Evolutionary conservation across 2,797 vertebrate species (phyloP).

Genomic region (Enteromius thamalakanensis): DNA sequence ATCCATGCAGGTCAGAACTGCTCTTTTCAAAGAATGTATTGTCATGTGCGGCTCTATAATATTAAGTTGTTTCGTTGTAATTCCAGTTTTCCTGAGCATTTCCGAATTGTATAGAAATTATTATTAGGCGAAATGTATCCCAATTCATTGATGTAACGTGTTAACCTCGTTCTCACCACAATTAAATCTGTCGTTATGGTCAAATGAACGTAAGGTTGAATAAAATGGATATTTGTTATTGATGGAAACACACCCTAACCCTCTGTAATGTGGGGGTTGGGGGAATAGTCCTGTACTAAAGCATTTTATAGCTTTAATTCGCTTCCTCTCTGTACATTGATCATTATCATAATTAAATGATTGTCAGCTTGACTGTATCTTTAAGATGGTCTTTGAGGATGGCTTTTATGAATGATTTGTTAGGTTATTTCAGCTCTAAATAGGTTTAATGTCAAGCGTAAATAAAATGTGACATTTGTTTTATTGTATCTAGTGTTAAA

Average conservation of each 20-base stretch:
- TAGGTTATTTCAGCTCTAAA: slow-evolving; percentile 9
- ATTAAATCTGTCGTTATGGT: neutral
- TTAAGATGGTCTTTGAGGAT: neutral
- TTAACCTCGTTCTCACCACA: neutral
- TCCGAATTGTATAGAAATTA: neutral
- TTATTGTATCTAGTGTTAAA: neutral
- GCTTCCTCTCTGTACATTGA: neutral
- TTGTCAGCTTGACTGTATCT: neutral
- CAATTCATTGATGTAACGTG: neutral
- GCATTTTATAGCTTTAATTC: neutral
- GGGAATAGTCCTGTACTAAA: slow-evolving; percentile 37
- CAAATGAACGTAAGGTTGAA: neutral
- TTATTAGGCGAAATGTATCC: neutral
- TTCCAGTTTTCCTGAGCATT: neutral
- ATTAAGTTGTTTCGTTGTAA: neutral
- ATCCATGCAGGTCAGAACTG: slow-evolving; percentile 58
- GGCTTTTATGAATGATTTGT: neutral
- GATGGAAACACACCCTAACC: slow-evolving; percentile 21
- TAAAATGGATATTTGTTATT: neutral
- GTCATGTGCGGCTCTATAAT: neutral
- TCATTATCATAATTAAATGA: neutral
- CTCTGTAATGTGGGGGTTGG: slow-evolving; percentile 33
- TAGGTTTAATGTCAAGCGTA: neutral
- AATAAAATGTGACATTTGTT: neutral
- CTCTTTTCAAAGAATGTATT: neutral